Base-by-base conservation (phyloP, 1,140 invertebrate genomes). In the Penaeus japonicus region DNA sequence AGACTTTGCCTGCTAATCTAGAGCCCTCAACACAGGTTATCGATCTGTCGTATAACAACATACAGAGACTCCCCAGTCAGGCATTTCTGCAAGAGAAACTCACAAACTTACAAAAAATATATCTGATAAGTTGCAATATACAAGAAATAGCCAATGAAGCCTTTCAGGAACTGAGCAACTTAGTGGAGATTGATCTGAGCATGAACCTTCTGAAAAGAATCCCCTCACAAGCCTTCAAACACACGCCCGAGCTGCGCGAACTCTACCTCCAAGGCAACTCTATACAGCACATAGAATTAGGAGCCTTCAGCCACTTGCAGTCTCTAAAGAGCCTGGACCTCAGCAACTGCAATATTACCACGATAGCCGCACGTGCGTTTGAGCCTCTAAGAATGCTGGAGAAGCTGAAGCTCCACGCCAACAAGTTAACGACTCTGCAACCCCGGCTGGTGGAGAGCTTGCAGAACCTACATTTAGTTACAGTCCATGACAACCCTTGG, bases 11-110 rank as follows among this genome's bases (percentile, higher is more conserved):
- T 1, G 94, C 95, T 89, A 95, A 96, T 39, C 95, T 98, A 90
- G 96, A 97, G 91, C 95, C 96, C n/a, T 96, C 95, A 90, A 97
- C 96, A 0, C 97, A 98, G 93, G 97, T 98, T 10, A 92, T 98
- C 39, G 96, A 98, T 91, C 95, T 98, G 88, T 95, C 95, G 17
- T 95, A 95, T 24, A 98, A 98, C 93, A 95, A 95, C 90, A 92
- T 98, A 65, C 95, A 96, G 92, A 94, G 94, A 2, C 93, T 98
- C 73, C 95, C 95, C 75, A 94, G 95, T 82, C 95, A 97, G 91
- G 94, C 95, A 20, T 98, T 98, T 90, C 94, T 95, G 73, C 94
- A 94, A 90, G 94, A 97, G 85, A 95, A 95, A 22, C 92, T 98
- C 81, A 94, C 96, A n/a, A 97, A 98, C 93, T 93, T 98, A 79